Evolutionary conservation across 2,888 invertebrate species (phyloP), one percentile per base, ranked within the genome.

Genomic region (Embidobia sp.): DNA sequence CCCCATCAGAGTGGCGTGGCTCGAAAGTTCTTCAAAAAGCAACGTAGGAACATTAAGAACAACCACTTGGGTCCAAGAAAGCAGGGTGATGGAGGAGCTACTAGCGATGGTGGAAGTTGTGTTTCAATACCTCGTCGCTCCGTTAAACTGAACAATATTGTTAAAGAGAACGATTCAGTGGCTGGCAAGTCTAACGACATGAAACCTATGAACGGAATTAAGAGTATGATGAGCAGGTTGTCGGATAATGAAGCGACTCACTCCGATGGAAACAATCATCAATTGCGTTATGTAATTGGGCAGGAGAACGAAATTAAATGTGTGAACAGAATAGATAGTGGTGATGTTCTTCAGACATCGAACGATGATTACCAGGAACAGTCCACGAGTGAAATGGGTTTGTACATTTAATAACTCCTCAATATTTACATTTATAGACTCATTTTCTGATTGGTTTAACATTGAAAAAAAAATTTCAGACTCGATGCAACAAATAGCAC

Each of bases 1-100:
- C 96, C 97, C 0, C 95, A 96, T 88, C 98, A 98, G 90, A 97
- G 96, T 89, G 97, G 96, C 29, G 96, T 97, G 0, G 98, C 98
- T 0, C 93, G 96, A 79, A 96, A 96, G 85, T 98, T 97, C 88
- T 98, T 98, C 90, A 95, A 95, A 82, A 96, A 95, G 82, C 96
- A 96, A 85, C 92, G 94, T 66, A 92, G 95, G 42, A 91, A 95
- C 79, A 92, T 93, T 51, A 90, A 91, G 88, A 94, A 94, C 84
- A 93, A 94, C 66, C 93, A 94, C 61, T 90, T 95, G 15, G 94
- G 94, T 53, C 90, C 94, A 10, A 92, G 94, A 0, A 91, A 93
- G 27, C 90, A 92, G 69, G 90, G 92, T 8, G 93, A 93, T 67
- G 92, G 91, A 16, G 92, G 92, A 44, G 90, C 90, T 8, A 90